These are phyloP conservation scores for Zosterops hypoxanthus DNA, from an alignment of 2,113 vertebrate genomes.

Conservation along the genomic window DNA sequence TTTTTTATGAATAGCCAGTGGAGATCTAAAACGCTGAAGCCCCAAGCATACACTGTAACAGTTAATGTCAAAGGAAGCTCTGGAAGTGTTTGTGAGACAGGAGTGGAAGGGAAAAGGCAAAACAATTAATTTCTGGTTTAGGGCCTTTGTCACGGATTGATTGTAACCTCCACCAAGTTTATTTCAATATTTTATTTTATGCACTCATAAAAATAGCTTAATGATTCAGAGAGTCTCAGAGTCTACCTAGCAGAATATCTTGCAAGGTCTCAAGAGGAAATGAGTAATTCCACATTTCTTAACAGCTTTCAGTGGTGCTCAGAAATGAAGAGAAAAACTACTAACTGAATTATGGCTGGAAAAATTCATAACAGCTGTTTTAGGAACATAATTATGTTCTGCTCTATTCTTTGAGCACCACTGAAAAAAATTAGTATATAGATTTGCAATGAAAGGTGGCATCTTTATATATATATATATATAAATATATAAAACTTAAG, in stretches of 20 bases:
- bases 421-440: not conserved
- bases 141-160: not conserved
- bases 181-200: not conserved
- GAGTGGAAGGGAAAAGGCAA: not conserved
- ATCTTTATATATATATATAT: not conserved
- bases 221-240: not conserved
- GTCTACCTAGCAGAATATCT: not conserved
- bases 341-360: not conserved
- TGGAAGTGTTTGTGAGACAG: not conserved
- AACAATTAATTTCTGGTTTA: not conserved
- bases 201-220: not conserved
- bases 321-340: not conserved
- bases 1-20: not conserved
- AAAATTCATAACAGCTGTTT: conserved; percentile 4
- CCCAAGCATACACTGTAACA: not conserved
- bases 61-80: not conserved
- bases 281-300: not conserved
- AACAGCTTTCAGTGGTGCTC: not conserved
- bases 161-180: not conserved
- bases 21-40: not conserved
- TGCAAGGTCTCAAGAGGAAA: conserved; percentile 17
- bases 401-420: not conserved
- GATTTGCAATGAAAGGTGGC: not conserved
- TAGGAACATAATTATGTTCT: not conserved
- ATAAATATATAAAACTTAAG: not conserved